Percentiles rank a stretch among this genome's conserved stretches.
These are phyloP conservation scores for Stenodema calcarata DNA, from an alignment of 2,888 invertebrate genomes.

Conservation along the genomic window DNA sequence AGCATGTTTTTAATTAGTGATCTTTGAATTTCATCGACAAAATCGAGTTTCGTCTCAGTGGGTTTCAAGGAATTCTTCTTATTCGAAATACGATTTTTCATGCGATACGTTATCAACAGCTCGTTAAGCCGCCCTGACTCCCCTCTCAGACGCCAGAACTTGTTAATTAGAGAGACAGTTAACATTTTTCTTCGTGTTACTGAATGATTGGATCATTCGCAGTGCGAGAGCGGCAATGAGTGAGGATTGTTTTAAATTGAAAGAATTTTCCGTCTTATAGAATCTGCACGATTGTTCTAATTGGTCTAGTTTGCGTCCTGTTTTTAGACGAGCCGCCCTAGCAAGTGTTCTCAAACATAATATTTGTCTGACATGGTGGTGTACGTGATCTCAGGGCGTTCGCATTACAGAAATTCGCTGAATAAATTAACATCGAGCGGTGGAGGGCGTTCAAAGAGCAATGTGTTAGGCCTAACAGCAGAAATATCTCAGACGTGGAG, in stretches of 20 bases:
- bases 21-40: too few relatives aligned
- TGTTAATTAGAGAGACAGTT: too few relatives aligned
- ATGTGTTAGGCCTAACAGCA: not conserved
- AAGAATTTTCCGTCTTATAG: not conserved
- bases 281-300: not conserved
- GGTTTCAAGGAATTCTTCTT: too few relatives aligned
- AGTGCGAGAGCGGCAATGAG: not conserved
- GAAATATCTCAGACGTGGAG: too few relatives aligned
- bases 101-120: too few relatives aligned
- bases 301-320: not conserved
- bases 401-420: not conserved
- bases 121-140: too few relatives aligned
- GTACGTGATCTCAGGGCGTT: not conserved
- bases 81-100: too few relatives aligned
- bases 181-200: too few relatives aligned
- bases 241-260: not conserved
- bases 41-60: too few relatives aligned
- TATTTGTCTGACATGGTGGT: not conserved
- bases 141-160: too few relatives aligned
- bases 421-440: not conserved
- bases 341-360: not conserved
- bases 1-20: too few relatives aligned
- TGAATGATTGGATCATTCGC: too few relatives aligned
- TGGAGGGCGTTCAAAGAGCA: not conserved
- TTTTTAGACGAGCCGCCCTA: not conserved